These are phyloP conservation scores for Sympetrum striolatum DNA, from an alignment of 2,888 invertebrate species.

Conservation along the genomic window DNA sequence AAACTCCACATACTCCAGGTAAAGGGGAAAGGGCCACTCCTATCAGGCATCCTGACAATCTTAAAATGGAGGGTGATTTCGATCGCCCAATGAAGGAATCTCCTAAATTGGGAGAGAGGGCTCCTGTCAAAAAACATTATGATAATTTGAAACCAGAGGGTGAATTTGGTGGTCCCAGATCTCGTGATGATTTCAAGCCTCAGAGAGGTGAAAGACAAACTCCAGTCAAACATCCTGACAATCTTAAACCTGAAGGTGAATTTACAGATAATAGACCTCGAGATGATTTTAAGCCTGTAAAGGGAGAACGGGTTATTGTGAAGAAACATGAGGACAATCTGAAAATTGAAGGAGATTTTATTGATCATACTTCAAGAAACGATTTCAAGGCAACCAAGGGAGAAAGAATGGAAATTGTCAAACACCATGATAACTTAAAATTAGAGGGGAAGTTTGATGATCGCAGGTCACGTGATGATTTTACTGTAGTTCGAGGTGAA, in stretches of 20 bases:
- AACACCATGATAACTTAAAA: constrained; percentile 59
- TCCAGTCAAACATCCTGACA: constrained; percentile 59
- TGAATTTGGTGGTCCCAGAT: constrained; percentile 53
- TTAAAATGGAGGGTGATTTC: constrained; percentile 54
- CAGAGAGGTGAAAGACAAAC: constrained; percentile 49
- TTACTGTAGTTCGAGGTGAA: constrained; percentile 69
- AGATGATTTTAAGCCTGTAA: constrained; percentile 55
- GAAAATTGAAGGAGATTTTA: constrained; percentile 64
- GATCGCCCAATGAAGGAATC: constrained; percentile 51
- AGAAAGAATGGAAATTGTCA: constrained; percentile 50
- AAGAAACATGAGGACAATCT: constrained; percentile 55
- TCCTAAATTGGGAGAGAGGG: constrained; percentile 47
- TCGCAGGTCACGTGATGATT: constrained; percentile 57
- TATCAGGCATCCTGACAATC: constrained; percentile 47
- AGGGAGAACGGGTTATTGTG: constrained; percentile 56
- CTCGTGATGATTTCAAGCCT: background rate
- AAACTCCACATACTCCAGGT: constrained; percentile 16
- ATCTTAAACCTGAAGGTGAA: constrained; percentile 62
- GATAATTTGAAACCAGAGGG: constrained; percentile 53
- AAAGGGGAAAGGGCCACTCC: constrained; percentile 52
- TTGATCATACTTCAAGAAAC: constrained; percentile 50
- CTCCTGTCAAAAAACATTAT: constrained; percentile 47
- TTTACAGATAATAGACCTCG: constrained; percentile 62
- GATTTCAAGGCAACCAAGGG: constrained; percentile 48
- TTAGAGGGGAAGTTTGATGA: constrained; percentile 52